Percentiles rank a stretch among this genome's conserved stretches.
These are phyloP conservation scores for Aix galericulata DNA, from an alignment of 2,113 vertebrate species.

Conservation along the genomic window DNA sequence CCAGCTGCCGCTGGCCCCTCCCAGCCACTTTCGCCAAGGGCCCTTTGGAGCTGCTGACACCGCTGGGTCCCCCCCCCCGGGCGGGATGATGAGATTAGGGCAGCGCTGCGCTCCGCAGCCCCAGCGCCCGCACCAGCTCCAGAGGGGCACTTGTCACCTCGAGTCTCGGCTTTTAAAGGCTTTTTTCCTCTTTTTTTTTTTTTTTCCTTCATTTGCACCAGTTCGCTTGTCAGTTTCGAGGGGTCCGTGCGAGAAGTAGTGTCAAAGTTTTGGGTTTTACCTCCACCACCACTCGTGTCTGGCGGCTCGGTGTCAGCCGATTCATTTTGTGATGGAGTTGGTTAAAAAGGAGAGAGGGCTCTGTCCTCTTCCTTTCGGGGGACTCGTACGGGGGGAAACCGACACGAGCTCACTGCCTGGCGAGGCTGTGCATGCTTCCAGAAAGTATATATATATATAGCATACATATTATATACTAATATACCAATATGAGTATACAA, in stretches of 20 bases:
- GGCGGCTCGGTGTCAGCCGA: neutral
- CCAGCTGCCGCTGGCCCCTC: conserved; percentile 65
- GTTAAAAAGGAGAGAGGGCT: neutral
- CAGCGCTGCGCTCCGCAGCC: neutral
- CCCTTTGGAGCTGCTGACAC: conserved; percentile 63
- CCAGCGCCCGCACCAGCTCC: neutral
- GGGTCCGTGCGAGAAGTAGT: neutral
- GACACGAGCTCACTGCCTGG: neutral
- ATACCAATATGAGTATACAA: too few relatives aligned
- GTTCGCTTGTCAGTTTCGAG: neutral
- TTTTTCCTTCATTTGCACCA: neutral
- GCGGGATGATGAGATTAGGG: conserved; percentile 49
- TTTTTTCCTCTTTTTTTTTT: neutral
- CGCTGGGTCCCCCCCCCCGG: conserved; percentile 41
- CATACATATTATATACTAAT: too few relatives aligned
- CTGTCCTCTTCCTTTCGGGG: neutral
- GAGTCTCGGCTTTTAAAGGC: conserved; percentile 22
- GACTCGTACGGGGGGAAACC: neutral
- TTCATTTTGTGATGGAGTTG: neutral
- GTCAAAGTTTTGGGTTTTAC: conserved; percentile 22
- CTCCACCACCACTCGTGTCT: neutral
- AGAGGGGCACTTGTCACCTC: conserved; percentile 41
- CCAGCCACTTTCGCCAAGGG: conserved; percentile 69
- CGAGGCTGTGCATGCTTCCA: too few relatives aligned
- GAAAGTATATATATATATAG: too few relatives aligned